Evolutionary conservation across 2,888 invertebrate species (phyloP), one percentile per base, ranked within the genome.

Genomic region (Sminthurinus aureus): DNA sequence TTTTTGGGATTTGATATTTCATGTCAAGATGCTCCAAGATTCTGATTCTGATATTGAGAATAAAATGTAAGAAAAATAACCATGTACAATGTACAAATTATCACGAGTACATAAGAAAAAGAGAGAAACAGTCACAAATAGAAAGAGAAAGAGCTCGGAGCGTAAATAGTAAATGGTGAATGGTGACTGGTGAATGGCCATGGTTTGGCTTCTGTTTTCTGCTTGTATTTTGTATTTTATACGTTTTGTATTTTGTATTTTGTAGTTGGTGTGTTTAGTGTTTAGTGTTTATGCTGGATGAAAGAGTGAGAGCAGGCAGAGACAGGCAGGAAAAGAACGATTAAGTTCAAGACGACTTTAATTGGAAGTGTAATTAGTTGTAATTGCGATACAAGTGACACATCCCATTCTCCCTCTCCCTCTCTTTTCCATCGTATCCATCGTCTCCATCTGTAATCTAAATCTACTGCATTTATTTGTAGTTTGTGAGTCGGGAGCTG

Each of bases 321-420:
- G 87, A 88, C n/a, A 86, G 85, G 85, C 88, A 87, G 88, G 88
- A 88, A 88, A 87, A 87, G 87, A 86, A 81, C 88, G 87, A 88
- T 88, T 88, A 88, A 86, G 87, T 85, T 86, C 83, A 86, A 86
- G 85, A 86, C 84, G 85, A 85, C 84, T 86, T 88, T 88, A 88
- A 88, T 88, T 88, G 87, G 85, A 86, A 85, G 85, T 86, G 87
- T 88, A 88, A 88, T 88, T 88, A 88, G 85, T 84, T 84, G 85
- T 87, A 86, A 88, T 88, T 88, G 87, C 87, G 82, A 85, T 85
- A 85, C 85, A 87, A 87, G 87, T 88, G 87, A 88, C 88, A 88
- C 87, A 87, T 88, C 88, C 88, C 87, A 38, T 38, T 38, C 38
- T 38, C 38, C 38, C 38, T 38, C 38, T 38, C 6, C 6, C 38